Base-by-base conservation (phyloP, 2,888 invertebrate species). In the Mesochorus sp. region DNA sequence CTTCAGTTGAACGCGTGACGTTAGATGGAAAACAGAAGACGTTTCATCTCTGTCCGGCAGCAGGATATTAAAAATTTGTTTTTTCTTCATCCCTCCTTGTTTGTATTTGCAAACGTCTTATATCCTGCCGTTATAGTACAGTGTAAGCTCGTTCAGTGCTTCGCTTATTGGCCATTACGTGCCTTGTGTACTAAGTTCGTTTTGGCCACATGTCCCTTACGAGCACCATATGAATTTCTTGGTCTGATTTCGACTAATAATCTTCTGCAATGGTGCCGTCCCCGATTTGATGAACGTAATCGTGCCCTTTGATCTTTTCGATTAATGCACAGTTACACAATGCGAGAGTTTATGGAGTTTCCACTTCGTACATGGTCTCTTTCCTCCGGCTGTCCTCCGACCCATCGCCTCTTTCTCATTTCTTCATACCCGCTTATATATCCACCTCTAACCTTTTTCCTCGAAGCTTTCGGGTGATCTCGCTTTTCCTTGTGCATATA, bases 51-150 rank as follows among this genome's bases (percentile, higher is more conserved):
- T 37, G 42, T 57, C 34, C 3, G 47, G 3, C 8, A 37, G 51
- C 31, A 24, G 47, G 51, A 71, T 71, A 62, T 53, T 28, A 53
- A 53, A 71, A 61, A 19, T 53, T 71, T 53, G 51, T 10, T 47
- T 21, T 47, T 21, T 42, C 3, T 6, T 47, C n/a, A n/a, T n/a
- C n/a, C n/a, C n/a, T n/a, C n/a, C n/a, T n/a, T n/a, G n/a, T n/a
- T n/a, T n/a, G n/a, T n/a, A n/a, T n/a, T n/a, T n/a, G n/a, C n/a
- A n/a, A n/a, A n/a, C 34, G 6, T 34, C 34, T 34, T 34, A 34
- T 1, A 4, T 34, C 8, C 34, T 34, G 1, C 10, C n/a, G 10
- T n/a, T 34, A n/a, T 6, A 6, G 6, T 34, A 34, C 34, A 34
- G 34, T 34, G 8, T n/a, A 2, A 34, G 28, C 34, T 34, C 8